Base-by-base conservation (phyloP, 1,140 invertebrate species). In the Pseudachorutes palmiensis region DNA sequence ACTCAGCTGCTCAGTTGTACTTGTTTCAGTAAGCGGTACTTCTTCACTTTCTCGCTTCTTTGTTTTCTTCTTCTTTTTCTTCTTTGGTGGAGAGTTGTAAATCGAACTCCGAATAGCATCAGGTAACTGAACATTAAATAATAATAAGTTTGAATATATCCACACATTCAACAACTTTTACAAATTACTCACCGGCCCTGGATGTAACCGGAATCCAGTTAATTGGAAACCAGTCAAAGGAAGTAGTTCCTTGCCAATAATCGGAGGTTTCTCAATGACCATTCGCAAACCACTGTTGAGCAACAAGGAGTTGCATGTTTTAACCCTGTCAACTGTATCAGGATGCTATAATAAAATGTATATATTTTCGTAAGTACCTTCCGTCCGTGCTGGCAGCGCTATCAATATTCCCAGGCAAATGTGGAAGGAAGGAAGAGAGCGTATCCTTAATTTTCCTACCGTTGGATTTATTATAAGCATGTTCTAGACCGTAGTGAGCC, bases 401-500 rank as follows among this genome's bases (percentile, higher is more conserved):
- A 80, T 97, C 94, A 70, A 97, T 90, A 65, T 94, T 92, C 31
- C 94, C 94, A 67, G 94, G 94, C 66, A 97, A 81, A 79, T 92
- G 94, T 33, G 93, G 94, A 63, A 98, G 81, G 78, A 98, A 97
- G 19, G 94, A 93, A 41, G 92, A 95, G 57, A 97, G 79, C 67
- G 93, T 92, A 79, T 97, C 94, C 78, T 95, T 96, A 2, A 95
- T 84, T 80, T 94, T 97, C 77, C 96, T 94, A n/a, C 93, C 92
- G 82, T 92, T 95, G 80, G 97, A 97, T 83, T 97, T 97, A 80
- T 90, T 96, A 78, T 97, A 96, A 26, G 94, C 94, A 80, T 97
- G 94, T 81, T 97, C 93, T 51, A 98, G 82, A 64, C 91, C 91
- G 87, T 97, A 91, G 83, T 92, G 89, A 73, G 87, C 87, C 89